Evolutionary conservation across 2,113 vertebrate genomes (phyloP).

Genomic region (Acrocephalus arundinaceus): DNA sequence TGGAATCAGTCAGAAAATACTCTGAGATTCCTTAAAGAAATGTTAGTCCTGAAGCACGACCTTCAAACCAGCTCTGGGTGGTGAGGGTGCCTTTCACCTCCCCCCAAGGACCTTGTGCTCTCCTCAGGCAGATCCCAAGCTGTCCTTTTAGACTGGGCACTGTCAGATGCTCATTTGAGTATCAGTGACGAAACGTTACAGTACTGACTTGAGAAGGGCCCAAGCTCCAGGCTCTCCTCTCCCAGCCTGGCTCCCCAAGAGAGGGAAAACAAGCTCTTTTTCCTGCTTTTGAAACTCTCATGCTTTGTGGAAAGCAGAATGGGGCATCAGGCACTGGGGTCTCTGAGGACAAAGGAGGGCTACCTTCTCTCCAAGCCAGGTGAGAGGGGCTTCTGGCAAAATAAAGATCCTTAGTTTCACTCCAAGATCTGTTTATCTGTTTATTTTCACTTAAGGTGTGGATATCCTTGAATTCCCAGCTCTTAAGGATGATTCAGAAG

Average conservation of each 20-base stretch:
- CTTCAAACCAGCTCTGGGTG: neutral
- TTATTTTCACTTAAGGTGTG: neutral
- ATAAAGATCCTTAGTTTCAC: neutral
- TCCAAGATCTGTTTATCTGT: neutral
- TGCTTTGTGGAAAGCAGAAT: neutral
- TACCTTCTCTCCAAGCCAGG: neutral
- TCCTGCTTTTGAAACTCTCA: neutral
- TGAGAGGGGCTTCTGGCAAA: neutral
- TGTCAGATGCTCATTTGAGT: neutral
- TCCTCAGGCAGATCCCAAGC: neutral
- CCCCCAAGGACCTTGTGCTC: neutral
- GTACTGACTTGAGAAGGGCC: neutral
- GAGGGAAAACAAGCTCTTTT: neutral
- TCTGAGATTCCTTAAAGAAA: neutral
- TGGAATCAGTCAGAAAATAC: neutral
- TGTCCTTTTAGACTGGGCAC: neutral
- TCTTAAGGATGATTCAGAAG: neutral
- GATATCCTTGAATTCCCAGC: neutral
- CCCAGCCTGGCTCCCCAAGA: neutral
- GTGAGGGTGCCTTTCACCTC: neutral
- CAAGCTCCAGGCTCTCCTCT: neutral
- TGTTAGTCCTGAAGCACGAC: neutral
- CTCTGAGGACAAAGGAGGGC: neutral
- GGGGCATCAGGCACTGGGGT: neutral
- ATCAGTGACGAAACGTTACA: accelerated